These are phyloP conservation scores for Rhodinocichla rosea DNA, from an alignment of 2,113 vertebrate genomes.

Conservation along the genomic window DNA sequence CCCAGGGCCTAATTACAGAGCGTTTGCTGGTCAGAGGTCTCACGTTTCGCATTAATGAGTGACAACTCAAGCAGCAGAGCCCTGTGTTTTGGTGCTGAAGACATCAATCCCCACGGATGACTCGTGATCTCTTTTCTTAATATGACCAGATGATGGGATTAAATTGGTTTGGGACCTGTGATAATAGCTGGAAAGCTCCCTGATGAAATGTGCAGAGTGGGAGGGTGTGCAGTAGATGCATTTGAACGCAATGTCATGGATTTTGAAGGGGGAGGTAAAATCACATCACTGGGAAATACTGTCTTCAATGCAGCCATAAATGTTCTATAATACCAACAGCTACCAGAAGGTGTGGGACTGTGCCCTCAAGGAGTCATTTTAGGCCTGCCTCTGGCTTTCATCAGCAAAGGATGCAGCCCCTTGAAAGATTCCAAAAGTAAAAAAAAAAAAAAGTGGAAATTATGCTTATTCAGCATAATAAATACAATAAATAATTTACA, in stretches of 20 bases:
- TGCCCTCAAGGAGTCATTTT: background rate
- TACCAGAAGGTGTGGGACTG: background rate
- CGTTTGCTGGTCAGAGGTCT: conserved; percentile 2
- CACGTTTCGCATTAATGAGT: background rate
- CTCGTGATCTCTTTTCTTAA: background rate
- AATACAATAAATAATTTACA: conserved; percentile 13
- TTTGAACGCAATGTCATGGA: background rate
- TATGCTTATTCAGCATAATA: background rate
- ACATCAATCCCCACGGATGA: background rate
- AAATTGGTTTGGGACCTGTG: background rate
- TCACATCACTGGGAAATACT: background rate
- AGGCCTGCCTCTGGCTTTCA: background rate
- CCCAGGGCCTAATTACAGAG: background rate
- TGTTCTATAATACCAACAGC: background rate
- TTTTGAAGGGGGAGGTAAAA: background rate
- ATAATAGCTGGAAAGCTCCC: background rate
- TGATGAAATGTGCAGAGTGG: background rate
- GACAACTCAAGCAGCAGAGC: background rate
- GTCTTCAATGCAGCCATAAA: background rate
- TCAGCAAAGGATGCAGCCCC: background rate
- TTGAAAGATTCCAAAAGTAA: background rate
- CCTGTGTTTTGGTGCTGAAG: background rate
- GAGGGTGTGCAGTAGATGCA: background rate
- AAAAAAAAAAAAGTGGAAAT: background rate
- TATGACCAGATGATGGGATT: background rate